Evolutionary conservation across 2,888 invertebrate genomes (phyloP).

Genomic region (Encarsia formosa): DNA sequence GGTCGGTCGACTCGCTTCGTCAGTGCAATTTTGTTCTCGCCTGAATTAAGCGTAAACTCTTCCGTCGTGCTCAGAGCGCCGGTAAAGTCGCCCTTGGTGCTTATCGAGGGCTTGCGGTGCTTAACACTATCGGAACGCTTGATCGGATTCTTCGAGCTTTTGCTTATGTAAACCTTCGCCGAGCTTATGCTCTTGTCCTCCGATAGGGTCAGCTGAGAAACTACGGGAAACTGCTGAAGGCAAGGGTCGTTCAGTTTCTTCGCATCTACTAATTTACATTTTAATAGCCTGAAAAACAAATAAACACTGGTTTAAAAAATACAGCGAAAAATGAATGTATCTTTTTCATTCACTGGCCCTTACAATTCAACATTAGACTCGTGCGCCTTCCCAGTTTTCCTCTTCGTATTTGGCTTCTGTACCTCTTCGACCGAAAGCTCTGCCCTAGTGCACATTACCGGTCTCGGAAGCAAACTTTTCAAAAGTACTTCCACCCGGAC

Average conservation of each 20-base stretch:
- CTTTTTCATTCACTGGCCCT: slow-evolving; percentile 28
- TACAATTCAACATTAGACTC: slow-evolving; percentile 49
- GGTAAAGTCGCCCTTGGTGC: slow-evolving; percentile 64
- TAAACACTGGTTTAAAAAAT: background rate
- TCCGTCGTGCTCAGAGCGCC: slow-evolving; percentile 56
- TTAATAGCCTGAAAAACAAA: slow-evolving; percentile 52
- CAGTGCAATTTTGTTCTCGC: slow-evolving; percentile 62
- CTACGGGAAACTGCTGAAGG: slow-evolving; percentile 62
- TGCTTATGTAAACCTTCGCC: slow-evolving; percentile 66
- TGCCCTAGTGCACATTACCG: slow-evolving; percentile 61
- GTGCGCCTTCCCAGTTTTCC: slow-evolving; percentile 52
- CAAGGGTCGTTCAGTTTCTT: slow-evolving; percentile 60
- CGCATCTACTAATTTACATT: slow-evolving; percentile 45
- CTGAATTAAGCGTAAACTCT: slow-evolving; percentile 60
- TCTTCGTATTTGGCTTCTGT: slow-evolving; percentile 52
- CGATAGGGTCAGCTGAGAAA: slow-evolving; percentile 71
- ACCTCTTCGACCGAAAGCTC: slow-evolving; percentile 62
- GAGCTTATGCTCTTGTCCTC: slow-evolving; percentile 76
- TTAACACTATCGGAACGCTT: slow-evolving; percentile 71
- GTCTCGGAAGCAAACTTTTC: slow-evolving; percentile 62
- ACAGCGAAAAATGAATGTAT: background rate
- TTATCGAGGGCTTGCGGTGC: slow-evolving; percentile 64
- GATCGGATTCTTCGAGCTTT: slow-evolving; percentile 61
- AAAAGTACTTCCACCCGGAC: slow-evolving; percentile 57
- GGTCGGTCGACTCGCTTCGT: slow-evolving; percentile 61